Conservation (phyloP, 2,888 invertebrate genomes). For the Amblyteles armatorius region DNA sequence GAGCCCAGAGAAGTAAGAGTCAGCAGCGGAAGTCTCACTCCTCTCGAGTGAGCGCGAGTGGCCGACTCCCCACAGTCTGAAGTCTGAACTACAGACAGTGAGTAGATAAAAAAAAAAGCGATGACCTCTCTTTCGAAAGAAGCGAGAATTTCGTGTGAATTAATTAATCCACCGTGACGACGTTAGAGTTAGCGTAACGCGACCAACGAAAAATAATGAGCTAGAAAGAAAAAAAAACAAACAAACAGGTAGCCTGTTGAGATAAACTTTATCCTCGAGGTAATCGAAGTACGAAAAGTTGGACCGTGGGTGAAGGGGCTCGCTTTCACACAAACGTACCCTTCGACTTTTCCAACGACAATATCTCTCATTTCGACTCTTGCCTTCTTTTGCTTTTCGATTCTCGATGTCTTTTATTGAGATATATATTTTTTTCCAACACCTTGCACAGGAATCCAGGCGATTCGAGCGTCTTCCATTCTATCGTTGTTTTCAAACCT, state of each 20-base stretch:
- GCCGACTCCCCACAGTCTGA: slow-evolving; percentile 84
- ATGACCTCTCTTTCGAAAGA: slow-evolving; percentile 73
- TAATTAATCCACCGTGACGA: slow-evolving; percentile 34
- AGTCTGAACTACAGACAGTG: slow-evolving; percentile 84
- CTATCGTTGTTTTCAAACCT: not conserved
- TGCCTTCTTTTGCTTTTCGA: slow-evolving; percentile 26
- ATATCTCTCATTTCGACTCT: slow-evolving; percentile 54
- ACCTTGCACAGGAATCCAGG: not conserved
- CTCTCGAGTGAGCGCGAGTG: slow-evolving; percentile 84
- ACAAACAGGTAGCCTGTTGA: slow-evolving; percentile 35
- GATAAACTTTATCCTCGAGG: slow-evolving; percentile 45
- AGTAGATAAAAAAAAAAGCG: slow-evolving; percentile 76
- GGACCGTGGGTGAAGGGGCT: slow-evolving; percentile 81
- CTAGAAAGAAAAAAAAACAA: slow-evolving; percentile 20
- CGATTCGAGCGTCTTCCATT: not conserved
- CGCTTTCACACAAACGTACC: slow-evolving; percentile 78
- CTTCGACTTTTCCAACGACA: slow-evolving; percentile 61
- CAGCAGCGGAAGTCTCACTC: slow-evolving; percentile 84
- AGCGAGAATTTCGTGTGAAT: slow-evolving; percentile 45
- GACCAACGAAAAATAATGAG: slow-evolving; percentile 13
- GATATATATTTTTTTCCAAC: not conserved
- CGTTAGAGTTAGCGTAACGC: slow-evolving; percentile 28
- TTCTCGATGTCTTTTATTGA: slow-evolving; percentile 39
- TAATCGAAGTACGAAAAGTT: slow-evolving; percentile 61
- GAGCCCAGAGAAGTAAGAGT: slow-evolving; percentile 86